Evolutionary conservation across 1,140 invertebrate species (phyloP), one percentile per base, ranked within the genome.

Genomic region (Philopotamus ludificatus): DNA sequence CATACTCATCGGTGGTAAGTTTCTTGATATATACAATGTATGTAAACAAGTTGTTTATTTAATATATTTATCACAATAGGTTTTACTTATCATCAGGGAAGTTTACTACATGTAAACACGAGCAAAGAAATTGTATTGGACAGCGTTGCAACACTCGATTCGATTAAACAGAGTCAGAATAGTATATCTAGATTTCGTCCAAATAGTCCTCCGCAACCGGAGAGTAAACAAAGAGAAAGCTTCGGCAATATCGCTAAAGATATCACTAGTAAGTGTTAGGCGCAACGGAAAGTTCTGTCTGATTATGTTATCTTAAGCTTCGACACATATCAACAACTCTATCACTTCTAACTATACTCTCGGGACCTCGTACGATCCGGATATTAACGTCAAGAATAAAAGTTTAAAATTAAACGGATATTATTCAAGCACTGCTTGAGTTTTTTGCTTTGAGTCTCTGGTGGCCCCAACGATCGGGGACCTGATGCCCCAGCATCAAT

Each of bases 41-140:
- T n/a, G 15, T 44, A 15, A 65, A 25, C 15, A 50, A 34, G 4
- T 62, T 67, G 15, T 62, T 12, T 39, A 23, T 57, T 18, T 22
- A 10, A 45, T 45, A 45, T 45, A 20, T 44, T 15, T 34, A 42
- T 22, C 9, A n/a, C 51, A 8, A 50, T 42, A 47, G 4, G 67
- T 10, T 92, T 89, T 69, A 91, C 89, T 0, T 86, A 87, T 71
- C 89, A 91, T 72, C 89, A 91, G 73, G 88, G 87, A 0, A 85
- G 87, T 73, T 90, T 85, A 71, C 73, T 90, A 1, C 85, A 88
- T 62, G 80, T 89, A 21, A 87, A 85, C 0, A 79, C 83, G 28
- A 83, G 78, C 22, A 87, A 87, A 1, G 84, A 87, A 61, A 84
- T 89, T 4, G 81, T 88, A 22, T 73, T 89, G 9, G 81, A 85